phyloP scores from a whole-genome alignment of 2,888 invertebrate genomes.

The Drosophila paracracens region DNA sequence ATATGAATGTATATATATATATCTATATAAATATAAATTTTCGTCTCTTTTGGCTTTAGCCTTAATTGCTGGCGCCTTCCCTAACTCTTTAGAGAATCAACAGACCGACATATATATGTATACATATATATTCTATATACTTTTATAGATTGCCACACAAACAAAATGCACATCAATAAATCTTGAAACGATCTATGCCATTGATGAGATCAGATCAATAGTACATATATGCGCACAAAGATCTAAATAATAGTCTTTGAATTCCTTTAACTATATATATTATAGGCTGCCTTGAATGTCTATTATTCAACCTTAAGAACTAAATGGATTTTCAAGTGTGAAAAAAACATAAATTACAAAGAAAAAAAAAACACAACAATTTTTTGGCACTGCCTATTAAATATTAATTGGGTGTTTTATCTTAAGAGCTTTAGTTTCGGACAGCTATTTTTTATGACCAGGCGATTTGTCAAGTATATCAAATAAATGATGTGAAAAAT shows the following conservation, averaged over 20 bases:
- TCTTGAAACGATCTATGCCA: constrained; percentile 64
- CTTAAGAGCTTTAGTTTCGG: constrained; percentile 14
- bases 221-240: constrained; percentile 14
- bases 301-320: constrained; percentile 16
- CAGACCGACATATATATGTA: constrained; percentile 1
- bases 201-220: constrained; percentile 78
- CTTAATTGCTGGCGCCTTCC: constrained; percentile 74
- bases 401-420: constrained; percentile 44
- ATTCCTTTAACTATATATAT: constrained; percentile 10
- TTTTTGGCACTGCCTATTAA: constrained; percentile 4
- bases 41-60: constrained; percentile 52
- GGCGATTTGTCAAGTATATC: constrained; percentile 32
- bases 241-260: constrained; percentile 23
- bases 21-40: constrained; percentile 29
- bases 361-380: not conserved
- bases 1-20: not conserved
- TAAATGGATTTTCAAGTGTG: constrained; percentile 33
- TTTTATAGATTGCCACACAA: constrained; percentile 30
- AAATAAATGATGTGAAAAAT: constrained; percentile 34
- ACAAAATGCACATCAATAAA: constrained; percentile 36
- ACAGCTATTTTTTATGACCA: constrained; percentile 15
- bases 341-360: constrained; percentile 21
- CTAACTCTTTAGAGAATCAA: constrained; percentile 44
- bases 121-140: constrained; percentile 8
- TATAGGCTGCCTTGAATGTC: constrained; percentile 26